Evolutionary conservation across 2,888 invertebrate genomes (phyloP).

Genomic region (Caenorhabditis sp.): DNA sequence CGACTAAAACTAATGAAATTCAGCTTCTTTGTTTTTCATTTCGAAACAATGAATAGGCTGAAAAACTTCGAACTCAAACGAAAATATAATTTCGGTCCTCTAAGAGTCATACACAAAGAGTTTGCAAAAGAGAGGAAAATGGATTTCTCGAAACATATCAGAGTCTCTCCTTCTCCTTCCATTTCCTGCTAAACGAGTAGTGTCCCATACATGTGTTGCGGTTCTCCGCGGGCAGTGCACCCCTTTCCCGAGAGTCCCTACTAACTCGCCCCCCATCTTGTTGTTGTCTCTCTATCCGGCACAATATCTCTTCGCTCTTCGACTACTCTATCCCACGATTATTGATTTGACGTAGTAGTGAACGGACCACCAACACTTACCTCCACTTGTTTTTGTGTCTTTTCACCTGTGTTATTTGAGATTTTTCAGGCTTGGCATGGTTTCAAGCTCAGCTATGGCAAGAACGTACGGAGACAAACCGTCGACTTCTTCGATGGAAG

Average conservation of each 20-base stretch:
- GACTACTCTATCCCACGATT: constrained; percentile 32
- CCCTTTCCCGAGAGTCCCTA: constrained; percentile 30
- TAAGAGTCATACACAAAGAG: background rate
- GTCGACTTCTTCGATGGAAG: constrained; percentile 62
- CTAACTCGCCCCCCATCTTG: background rate
- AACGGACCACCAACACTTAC: constrained; percentile 19
- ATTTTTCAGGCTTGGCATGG: constrained; percentile 37
- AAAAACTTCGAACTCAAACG: too few relatives aligned
- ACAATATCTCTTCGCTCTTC: constrained; percentile 10
- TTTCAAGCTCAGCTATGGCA: constrained; percentile 51
- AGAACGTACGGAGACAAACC: constrained; percentile 41
- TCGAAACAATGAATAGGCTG: too few relatives aligned
- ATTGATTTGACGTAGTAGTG: constrained; percentile 33
- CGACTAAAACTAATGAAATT: too few relatives aligned
- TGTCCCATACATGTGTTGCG: constrained; percentile 28
- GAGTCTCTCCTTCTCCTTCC: background rate
- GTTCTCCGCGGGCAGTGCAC: background rate
- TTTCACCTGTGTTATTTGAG: background rate
- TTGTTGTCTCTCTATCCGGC: background rate
- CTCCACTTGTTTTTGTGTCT: background rate
- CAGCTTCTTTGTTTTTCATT: too few relatives aligned
- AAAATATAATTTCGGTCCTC: background rate
- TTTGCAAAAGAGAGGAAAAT: constrained; percentile 8
- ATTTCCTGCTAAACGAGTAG: constrained; percentile 19
- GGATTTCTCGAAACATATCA: constrained; percentile 15